Evolutionary conservation across 2,113 vertebrate genomes (phyloP), one percentile per base, ranked within the genome.

Genomic region (Pseudorasbora parva): DNA sequence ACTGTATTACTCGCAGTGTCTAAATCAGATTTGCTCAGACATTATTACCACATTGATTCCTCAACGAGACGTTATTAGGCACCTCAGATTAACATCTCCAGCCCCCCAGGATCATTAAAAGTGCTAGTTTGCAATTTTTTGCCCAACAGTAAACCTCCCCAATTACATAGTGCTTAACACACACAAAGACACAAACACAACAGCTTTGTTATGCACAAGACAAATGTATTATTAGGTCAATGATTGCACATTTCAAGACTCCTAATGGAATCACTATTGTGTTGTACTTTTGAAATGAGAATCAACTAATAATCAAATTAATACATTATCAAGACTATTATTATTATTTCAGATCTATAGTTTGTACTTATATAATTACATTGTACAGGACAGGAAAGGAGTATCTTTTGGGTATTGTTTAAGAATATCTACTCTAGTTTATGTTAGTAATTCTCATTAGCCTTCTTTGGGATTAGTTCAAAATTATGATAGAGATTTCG

Each of bases 41-140:
- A 84, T 84, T 82, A 86, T 79, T 86, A 88, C 71, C 82, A 41
- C 56, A 84, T 75, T 86, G 82, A 86, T 84, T 88, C 85, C 74
- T 76, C 66, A 74, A 73, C 47, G 82, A 86, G 81, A 82, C 82
- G 43, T 81, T 86, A 78, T 84, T 78, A 81, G 80, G 41, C 73
- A 41, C 43, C 74, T 73, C 73, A 76, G 84, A 86, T 88, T 86
- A 86, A 80, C 69, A 74, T 75, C 82, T 74, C 87, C 57, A 89
- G 43, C 76, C 75, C 33, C 68, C 27, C 43, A 76, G 45, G 78
- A 64, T 88, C 76, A 87, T 86, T 87, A 84, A 81, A 89, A 87
- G 86, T 86, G 88, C 85, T 85, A 59, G 21, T 82, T 88, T 37
- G 84, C 87, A 84, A 21, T 82, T 88, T 85, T 54, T 83, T 81